phyloP scores from a whole-genome alignment of 2,113 vertebrate species.

The Myotis brandtii region DNA sequence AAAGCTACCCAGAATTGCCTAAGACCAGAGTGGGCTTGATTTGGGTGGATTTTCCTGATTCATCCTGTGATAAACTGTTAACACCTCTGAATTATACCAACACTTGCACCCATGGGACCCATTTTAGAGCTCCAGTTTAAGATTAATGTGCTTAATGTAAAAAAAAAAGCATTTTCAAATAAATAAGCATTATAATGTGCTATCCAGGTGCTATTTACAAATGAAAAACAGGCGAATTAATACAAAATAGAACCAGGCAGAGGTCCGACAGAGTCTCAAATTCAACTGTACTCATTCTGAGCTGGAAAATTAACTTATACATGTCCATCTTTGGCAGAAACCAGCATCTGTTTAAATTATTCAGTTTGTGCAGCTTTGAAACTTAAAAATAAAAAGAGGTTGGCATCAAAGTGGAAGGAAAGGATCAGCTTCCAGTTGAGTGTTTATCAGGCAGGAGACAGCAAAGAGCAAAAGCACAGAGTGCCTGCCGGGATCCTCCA shows the following conservation, averaged over 20 bases:
- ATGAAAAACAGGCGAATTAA: slow-evolving; percentile 86
- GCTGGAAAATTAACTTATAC: slow-evolving; percentile 86
- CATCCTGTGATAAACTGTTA: slow-evolving; percentile 78
- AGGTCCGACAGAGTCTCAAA: slow-evolving; percentile 85
- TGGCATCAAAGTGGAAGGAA: slow-evolving; percentile 87
- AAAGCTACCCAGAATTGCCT: background rate
- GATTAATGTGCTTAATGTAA: slow-evolving; percentile 86
- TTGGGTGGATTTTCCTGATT: slow-evolving; percentile 61
- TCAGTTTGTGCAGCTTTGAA: slow-evolving; percentile 88
- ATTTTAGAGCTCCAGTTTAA: slow-evolving; percentile 84
- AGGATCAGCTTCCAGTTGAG: slow-evolving; percentile 84
- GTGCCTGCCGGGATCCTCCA: slow-evolving; percentile 86
- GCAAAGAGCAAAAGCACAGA: slow-evolving; percentile 84
- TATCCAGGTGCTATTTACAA: slow-evolving; percentile 90
- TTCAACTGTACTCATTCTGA: slow-evolving; percentile 84
- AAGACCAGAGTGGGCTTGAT: slow-evolving; percentile 39
- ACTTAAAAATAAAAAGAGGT: slow-evolving; percentile 81
- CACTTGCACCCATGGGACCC: slow-evolving; percentile 79
- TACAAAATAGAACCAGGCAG: slow-evolving; percentile 72
- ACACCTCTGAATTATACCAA: slow-evolving; percentile 83
- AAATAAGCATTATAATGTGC: slow-evolving; percentile 91
- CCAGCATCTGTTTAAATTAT: slow-evolving; percentile 86
- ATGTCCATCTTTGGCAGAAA: slow-evolving; percentile 88
- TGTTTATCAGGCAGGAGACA: slow-evolving; percentile 86
- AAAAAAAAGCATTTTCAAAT: slow-evolving; percentile 86